Percentiles rank a stretch among this genome's conserved stretches.
Conservation (phyloP, 2,113 vertebrate species). For the Notarius quadriscutis region DNA sequence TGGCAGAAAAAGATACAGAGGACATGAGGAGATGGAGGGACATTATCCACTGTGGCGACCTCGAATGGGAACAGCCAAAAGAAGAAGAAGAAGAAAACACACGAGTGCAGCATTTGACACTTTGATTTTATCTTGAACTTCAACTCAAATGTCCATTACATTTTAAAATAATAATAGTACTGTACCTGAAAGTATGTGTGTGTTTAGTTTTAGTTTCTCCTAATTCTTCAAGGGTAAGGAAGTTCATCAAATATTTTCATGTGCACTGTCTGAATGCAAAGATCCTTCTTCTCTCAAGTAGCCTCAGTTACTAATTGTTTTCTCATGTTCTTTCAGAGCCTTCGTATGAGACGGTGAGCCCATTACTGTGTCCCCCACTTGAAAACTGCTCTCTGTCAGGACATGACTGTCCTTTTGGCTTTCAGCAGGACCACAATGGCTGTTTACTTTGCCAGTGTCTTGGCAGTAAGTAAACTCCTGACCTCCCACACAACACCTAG, state of each 20-base stretch:
- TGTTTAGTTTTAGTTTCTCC: not conserved
- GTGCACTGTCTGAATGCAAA: not conserved
- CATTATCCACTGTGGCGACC: too few relatives aligned
- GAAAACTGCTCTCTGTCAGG: slow-evolving; percentile 76
- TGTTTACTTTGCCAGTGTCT: slow-evolving; percentile 80
- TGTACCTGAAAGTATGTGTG: not conserved
- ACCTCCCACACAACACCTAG: not conserved
- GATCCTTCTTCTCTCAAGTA: slow-evolving; percentile 6
- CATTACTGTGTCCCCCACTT: slow-evolving; percentile 73
- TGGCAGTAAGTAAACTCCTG: slow-evolving; percentile 67
- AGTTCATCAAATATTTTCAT: not conserved
- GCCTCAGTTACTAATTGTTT: not conserved
- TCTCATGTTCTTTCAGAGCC: slow-evolving; percentile 65
- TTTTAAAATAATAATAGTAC: not conserved
- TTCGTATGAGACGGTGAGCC: slow-evolving; percentile 77
- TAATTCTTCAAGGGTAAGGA: not conserved
- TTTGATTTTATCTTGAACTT: not conserved
- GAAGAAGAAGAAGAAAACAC: too few relatives aligned
- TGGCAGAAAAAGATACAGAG: too few relatives aligned
- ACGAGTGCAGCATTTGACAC: not conserved
- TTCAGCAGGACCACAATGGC: slow-evolving; percentile 73
- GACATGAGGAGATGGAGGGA: too few relatives aligned
- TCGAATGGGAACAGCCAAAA: too few relatives aligned
- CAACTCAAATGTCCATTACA: too few relatives aligned
- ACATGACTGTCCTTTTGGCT: slow-evolving; percentile 74